phyloP scores from a whole-genome alignment of 2,888 invertebrate species.

The Hylaea fasciaria region DNA sequence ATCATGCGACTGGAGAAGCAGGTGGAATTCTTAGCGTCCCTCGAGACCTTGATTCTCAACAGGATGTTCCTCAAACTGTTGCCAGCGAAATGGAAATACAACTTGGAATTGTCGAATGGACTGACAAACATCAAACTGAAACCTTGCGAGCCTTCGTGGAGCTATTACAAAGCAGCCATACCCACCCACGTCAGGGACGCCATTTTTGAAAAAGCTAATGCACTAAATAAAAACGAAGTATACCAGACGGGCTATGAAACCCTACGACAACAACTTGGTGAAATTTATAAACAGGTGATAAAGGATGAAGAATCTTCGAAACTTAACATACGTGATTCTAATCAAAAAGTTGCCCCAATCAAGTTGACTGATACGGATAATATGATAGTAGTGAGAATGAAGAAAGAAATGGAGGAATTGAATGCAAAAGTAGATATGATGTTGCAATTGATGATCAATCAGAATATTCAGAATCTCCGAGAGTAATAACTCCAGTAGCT shows the following conservation, averaged over 20 bases:
- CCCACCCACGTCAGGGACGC: slow-evolving; percentile 66
- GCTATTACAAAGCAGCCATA: slow-evolving; percentile 52
- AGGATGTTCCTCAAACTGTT: slow-evolving; percentile 37
- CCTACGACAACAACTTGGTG: slow-evolving; percentile 50
- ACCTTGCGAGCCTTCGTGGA: slow-evolving; percentile 38
- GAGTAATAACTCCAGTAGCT: background rate
- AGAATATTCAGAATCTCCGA: background rate
- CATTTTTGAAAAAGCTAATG: slow-evolving; percentile 68
- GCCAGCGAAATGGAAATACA: slow-evolving; percentile 33
- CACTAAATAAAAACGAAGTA: slow-evolving; percentile 63
- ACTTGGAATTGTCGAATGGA: slow-evolving; percentile 31
- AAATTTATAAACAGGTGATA: slow-evolving; percentile 39
- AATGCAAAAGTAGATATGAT: slow-evolving; percentile 9
- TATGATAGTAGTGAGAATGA: slow-evolving; percentile 17
- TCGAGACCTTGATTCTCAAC: slow-evolving; percentile 44
- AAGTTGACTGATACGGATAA: slow-evolving; percentile 20
- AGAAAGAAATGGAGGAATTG: slow-evolving; percentile 13
- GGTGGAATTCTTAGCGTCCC: slow-evolving; percentile 72
- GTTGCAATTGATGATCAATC: slow-evolving; percentile 4
- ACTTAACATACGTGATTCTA: background rate
- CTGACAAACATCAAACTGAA: slow-evolving; percentile 33
- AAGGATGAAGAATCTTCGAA: slow-evolving; percentile 1
- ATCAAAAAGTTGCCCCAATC: background rate
- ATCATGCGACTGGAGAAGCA: slow-evolving; percentile 83
- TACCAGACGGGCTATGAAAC: slow-evolving; percentile 55